A percentile compares a stretch with the other conserved stretches of the same genome.
Evolutionary conservation across 2,797 vertebrate genomes (phyloP).

Genomic region (Rhinella marina): DNA sequence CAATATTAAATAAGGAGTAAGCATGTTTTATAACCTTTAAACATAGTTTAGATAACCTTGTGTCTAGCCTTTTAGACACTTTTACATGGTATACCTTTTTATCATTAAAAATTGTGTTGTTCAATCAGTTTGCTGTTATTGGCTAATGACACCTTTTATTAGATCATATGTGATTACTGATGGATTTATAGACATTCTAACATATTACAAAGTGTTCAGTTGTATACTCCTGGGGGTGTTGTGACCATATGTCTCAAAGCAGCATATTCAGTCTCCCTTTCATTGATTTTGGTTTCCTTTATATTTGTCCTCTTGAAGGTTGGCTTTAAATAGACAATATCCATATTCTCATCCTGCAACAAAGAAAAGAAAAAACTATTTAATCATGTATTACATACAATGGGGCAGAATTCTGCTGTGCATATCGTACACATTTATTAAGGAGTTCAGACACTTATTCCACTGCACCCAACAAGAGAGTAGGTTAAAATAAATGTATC

Average conservation of each 20-base stretch:
- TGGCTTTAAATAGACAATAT: constrained; percentile 32
- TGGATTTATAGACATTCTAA: neutral
- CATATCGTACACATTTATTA: too few species aligned
- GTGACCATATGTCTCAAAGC: neutral
- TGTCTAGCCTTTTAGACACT: too few species aligned
- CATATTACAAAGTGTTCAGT: neutral
- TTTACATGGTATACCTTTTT: too few species aligned
- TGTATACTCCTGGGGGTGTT: neutral
- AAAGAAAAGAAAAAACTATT: neutral
- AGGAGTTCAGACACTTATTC: too few species aligned
- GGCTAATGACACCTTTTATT: neutral
- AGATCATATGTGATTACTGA: neutral
- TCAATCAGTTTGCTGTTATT: neutral
- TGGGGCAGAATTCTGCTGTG: too few species aligned
- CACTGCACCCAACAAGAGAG: too few species aligned
- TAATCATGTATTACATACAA: neutral
- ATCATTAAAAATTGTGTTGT: neutral
- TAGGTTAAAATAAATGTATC: too few species aligned
- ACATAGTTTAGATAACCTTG: too few species aligned
- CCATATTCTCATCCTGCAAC: constrained; percentile 17
- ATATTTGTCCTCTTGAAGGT: neutral
- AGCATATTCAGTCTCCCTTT: constrained; percentile 33
- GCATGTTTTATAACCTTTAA: too few species aligned
- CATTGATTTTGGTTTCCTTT: neutral
- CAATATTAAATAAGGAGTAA: too few species aligned